Evolutionary conservation across 35 echinoderm and acorn worm species (phyloP).

Genomic region (Heliocidaris tuberculata): DNA sequence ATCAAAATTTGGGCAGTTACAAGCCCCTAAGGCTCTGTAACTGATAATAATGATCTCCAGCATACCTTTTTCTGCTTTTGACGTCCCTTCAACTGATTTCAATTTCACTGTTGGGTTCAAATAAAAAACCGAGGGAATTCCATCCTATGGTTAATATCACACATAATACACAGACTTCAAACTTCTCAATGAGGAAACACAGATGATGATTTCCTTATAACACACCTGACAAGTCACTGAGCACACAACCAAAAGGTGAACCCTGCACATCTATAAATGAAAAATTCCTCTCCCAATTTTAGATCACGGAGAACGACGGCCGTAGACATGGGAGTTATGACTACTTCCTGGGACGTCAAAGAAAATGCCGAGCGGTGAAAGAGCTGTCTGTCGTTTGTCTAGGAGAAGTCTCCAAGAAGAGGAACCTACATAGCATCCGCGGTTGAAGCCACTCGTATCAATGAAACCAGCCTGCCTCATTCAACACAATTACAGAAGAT

Average conservation of each 20-base stretch:
- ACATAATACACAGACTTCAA: background rate
- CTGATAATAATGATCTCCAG: no score
- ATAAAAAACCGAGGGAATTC: background rate
- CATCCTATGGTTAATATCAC: background rate
- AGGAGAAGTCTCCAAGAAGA: background rate
- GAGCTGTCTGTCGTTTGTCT: constrained; percentile 7
- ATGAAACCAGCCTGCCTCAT: background rate
- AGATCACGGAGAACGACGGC: background rate
- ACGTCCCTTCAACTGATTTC: background rate
- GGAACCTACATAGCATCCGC: background rate
- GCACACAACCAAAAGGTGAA: background rate
- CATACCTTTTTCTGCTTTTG: background rate
- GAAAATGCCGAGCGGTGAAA: background rate
- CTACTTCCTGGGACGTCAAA: background rate
- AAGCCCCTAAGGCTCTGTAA: no score
- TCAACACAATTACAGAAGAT: background rate
- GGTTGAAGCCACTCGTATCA: background rate
- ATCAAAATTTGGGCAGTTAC: no score
- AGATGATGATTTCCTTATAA: background rate
- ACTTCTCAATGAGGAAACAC: background rate
- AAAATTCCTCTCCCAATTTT: background rate
- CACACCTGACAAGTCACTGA: background rate
- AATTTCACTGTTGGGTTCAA: background rate
- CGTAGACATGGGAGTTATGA: background rate
- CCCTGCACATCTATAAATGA: background rate